Evolutionary conservation across 2,797 vertebrate genomes (phyloP).

Genomic region (Numenius phaeopus): DNA sequence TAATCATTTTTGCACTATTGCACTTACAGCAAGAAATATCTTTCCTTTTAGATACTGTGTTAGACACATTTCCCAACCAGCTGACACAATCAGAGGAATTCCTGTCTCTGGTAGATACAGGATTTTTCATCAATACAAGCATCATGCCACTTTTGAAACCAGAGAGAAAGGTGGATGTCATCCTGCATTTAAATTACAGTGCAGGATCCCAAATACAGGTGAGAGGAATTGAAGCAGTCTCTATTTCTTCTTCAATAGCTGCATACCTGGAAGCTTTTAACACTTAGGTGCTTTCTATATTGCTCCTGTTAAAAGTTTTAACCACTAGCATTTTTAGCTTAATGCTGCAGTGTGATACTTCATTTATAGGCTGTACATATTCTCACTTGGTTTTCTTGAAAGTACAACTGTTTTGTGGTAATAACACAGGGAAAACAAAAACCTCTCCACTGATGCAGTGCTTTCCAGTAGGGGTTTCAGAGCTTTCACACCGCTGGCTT

Average conservation of each 20-base stretch:
- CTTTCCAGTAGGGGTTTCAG: background rate
- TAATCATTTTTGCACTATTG: background rate
- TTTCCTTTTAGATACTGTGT: constrained; percentile 82
- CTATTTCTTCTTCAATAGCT: background rate
- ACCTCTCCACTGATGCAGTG: background rate
- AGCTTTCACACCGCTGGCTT: background rate
- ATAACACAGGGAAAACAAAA: background rate
- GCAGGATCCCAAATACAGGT: constrained; percentile 79
- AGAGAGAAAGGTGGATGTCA: constrained; percentile 83
- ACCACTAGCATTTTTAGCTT: background rate
- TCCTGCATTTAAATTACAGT: constrained; percentile 84
- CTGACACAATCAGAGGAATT: constrained; percentile 81
- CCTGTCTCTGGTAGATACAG: constrained; percentile 84
- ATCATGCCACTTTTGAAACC: constrained; percentile 81
- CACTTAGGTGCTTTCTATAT: background rate
- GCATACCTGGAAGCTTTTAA: background rate
- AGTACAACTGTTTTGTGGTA: background rate
- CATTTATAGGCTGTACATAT: background rate
- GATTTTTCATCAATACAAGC: constrained; percentile 86
- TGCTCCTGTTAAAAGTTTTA: background rate
- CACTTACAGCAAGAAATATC: background rate
- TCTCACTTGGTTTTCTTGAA: background rate
- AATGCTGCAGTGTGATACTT: background rate
- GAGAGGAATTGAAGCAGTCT: background rate
- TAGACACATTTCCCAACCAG: constrained; percentile 86